Percentiles rank a stretch among this genome's conserved stretches.
Conservation (phyloP, 2,113 vertebrate genomes). For the Hippocampus comes region DNA sequence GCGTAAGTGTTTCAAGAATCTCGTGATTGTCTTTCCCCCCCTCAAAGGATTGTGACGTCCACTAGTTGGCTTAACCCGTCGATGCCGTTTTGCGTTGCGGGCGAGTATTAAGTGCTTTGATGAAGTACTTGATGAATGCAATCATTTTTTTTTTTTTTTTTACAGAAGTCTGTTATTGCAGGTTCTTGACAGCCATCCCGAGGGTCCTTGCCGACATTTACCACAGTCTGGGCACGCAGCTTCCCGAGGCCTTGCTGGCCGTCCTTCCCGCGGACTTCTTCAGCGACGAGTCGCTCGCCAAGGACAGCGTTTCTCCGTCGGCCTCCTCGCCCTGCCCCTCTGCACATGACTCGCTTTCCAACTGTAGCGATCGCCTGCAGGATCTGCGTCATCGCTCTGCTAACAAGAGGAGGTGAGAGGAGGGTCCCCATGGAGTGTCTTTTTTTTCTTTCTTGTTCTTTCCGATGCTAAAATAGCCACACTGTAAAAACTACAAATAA, state of each 20-base stretch:
- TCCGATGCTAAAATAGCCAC: background rate
- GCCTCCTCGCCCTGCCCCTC: conserved; percentile 60
- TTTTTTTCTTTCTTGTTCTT: background rate
- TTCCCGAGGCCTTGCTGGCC: conserved; percentile 80
- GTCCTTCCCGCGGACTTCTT: conserved; percentile 88
- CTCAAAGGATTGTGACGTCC: too few relatives aligned
- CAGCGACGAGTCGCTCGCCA: conserved; percentile 85
- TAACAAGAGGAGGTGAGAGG: conserved; percentile 79
- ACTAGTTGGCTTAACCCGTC: too few relatives aligned
- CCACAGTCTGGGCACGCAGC: conserved; percentile 81
- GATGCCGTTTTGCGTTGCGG: too few relatives aligned
- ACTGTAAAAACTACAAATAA: background rate
- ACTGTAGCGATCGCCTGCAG: conserved; percentile 73
- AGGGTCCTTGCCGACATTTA: conserved; percentile 84
- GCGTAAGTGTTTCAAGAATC: conserved; percentile 69
- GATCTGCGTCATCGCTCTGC: conserved; percentile 83
- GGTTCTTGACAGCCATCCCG: conserved; percentile 80
- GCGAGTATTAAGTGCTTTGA: too few relatives aligned
- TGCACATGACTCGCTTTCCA: conserved; percentile 33
- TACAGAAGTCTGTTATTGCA: conserved; percentile 38
- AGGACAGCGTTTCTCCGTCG: conserved; percentile 77
- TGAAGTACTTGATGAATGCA: too few relatives aligned
- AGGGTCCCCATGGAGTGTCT: background rate
- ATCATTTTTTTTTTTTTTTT: background rate
- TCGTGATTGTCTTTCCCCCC: background rate